These are phyloP conservation scores for Drosophila novamexicana DNA, from an alignment of 1,140 invertebrate genomes.

Conservation along the genomic window DNA sequence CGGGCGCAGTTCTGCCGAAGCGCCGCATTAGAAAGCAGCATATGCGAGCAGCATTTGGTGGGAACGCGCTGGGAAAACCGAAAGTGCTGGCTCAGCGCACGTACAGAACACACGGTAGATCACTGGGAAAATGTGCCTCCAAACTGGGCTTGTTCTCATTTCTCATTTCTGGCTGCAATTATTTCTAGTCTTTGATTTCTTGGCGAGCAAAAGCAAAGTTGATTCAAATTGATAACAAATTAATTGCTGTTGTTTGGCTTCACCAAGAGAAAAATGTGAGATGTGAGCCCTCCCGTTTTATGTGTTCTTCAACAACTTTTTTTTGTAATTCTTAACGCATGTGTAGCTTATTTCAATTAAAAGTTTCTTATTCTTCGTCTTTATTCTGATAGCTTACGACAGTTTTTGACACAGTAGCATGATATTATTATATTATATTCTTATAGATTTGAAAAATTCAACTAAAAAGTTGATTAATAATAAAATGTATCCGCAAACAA, in stretches of 20 bases:
- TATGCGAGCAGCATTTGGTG: neutral
- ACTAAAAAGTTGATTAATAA: too few relatives aligned
- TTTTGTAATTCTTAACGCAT: too few relatives aligned
- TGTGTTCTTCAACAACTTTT: too few relatives aligned
- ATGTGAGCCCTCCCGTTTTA: too few relatives aligned
- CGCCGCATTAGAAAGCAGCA: conserved; percentile 48
- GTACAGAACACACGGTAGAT: conserved; percentile 9
- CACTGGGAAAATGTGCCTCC: neutral
- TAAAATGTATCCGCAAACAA: too few relatives aligned
- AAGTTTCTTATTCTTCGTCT: too few relatives aligned
- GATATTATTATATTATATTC: too few relatives aligned
- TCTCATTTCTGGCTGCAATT: neutral
- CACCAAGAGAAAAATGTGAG: too few relatives aligned
- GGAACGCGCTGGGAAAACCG: conserved; percentile 29
- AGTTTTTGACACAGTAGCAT: too few relatives aligned
- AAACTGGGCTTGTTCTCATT: conserved; percentile 27
- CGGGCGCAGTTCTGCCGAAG: conserved; percentile 11
- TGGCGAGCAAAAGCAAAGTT: conserved; percentile 24
- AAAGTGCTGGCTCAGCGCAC: conserved; percentile 40
- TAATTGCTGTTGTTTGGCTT: neutral
- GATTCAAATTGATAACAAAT: conserved; percentile 10
- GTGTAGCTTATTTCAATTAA: too few relatives aligned
- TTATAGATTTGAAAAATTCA: too few relatives aligned
- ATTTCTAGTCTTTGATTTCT: conserved; percentile 5
- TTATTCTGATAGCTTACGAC: too few relatives aligned